Conservation (phyloP, 2,797 vertebrate species). For the Neopelma chrysocephalum region DNA sequence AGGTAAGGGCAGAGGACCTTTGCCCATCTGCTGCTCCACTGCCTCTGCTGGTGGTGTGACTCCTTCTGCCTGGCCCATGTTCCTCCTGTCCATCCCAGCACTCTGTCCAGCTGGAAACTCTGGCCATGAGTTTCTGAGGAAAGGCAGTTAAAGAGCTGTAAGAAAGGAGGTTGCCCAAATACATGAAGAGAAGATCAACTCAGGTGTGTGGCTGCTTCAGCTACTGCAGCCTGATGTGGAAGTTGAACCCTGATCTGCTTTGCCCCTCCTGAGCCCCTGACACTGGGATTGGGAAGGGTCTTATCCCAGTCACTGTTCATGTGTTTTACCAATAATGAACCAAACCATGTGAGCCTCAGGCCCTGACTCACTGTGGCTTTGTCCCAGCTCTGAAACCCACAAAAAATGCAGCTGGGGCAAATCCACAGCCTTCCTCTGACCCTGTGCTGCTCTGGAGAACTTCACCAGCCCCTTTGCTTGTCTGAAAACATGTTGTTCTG, state of each 20-base stretch:
- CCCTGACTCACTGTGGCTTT: neutral
- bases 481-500: neutral
- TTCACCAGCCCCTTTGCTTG: neutral
- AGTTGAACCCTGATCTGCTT: neutral
- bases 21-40: neutral
- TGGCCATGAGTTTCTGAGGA: neutral
- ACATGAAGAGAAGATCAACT: neutral
- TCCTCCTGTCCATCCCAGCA: neutral
- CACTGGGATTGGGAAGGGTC: neutral
- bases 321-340: neutral
- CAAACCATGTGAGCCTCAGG: neutral
- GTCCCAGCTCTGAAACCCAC: neutral
- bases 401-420: neutral
- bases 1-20: neutral
- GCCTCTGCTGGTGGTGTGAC: neutral
- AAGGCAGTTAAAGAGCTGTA: neutral
- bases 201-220: neutral
- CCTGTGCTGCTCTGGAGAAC: neutral
- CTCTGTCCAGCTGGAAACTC: neutral
- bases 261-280: neutral
- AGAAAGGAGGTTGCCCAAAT: neutral
- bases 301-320: neutral
- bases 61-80: rapidly evolving
- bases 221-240: neutral
- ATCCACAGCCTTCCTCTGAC: neutral